Evolutionary conservation across 1,140 invertebrate genomes (phyloP), one percentile per base, ranked within the genome.

Genomic region (Tetragonula clypearis): DNA sequence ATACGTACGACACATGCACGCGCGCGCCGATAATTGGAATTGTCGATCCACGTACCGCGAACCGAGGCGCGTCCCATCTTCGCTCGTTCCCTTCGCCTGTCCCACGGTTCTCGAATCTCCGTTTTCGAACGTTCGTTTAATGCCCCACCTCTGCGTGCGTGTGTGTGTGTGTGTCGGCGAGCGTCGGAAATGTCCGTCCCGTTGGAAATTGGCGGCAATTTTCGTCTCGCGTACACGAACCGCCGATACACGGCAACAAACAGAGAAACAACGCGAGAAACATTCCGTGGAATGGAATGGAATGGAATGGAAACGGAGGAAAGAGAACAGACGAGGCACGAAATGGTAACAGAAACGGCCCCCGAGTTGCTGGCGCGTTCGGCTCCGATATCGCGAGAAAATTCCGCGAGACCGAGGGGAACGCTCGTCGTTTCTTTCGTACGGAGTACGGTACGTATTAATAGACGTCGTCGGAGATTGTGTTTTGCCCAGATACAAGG

Each of bases 11-110:
- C 66, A 35, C 35, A 49, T 56, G 68, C 76, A 79, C 82, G 82
- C 76, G 81, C 53, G 9, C 62, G 11, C 58, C 5, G 68, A 84
- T 84, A 72, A 84, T 79, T 79, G 76, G 56, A 79, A 79, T 79
- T 79, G 68, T 66, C 84, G 60, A 26, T 23, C 41, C 77, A 53
- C 49, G 62, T 74, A 62, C 58, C 41, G 62, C 49, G 21, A 55
- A 23, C 26, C 49, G 35, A 15, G 53, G 21, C 53, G 26, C 55
- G 41, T 53, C 58, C 53, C 21, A 49, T 58, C 26, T 68, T 75
- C 35, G 35, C 35, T 35, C 35, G 35, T 35, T 35, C 35, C 35
- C 41, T 8, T 49, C 41, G 17, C 8, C 11, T 49, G 15, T 35
- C 53, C 68, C 71, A 23, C 49, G 79, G 23, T 23, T 19, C 35